Evolutionary conservation across 2,797 vertebrate genomes (phyloP).

Genomic region (Gallirallus australis): DNA sequence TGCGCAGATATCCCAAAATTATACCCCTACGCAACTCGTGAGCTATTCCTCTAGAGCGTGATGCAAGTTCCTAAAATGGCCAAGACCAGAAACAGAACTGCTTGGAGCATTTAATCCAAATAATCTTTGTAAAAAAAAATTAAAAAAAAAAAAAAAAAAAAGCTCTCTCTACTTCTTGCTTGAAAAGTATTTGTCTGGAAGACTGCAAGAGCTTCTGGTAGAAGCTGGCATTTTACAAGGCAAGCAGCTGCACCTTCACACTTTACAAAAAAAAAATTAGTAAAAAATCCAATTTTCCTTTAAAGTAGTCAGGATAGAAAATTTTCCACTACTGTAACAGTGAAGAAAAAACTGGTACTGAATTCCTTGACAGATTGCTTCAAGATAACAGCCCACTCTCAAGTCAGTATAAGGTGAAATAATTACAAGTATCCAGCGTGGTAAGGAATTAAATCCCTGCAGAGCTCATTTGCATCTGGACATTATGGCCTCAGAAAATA

Average conservation of each 20-base stretch:
- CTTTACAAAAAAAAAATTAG: neutral
- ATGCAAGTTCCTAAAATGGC: neutral
- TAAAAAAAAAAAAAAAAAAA: neutral
- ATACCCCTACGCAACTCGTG: neutral
- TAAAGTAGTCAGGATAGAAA: neutral
- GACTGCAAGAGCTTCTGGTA: neutral
- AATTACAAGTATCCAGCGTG: neutral
- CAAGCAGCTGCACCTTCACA: fast-evolving
- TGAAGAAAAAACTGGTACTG: neutral
- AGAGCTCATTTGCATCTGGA: neutral
- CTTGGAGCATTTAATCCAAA: neutral
- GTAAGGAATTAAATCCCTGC: constrained; percentile 4
- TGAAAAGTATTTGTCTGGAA: neutral
- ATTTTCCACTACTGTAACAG: neutral
- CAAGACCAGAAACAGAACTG: neutral
- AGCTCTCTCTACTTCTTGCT: neutral
- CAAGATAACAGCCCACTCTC: neutral
- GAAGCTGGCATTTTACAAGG: neutral
- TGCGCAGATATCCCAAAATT: neutral
- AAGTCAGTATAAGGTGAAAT: constrained; percentile 11
- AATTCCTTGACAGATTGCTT: constrained; percentile 3
- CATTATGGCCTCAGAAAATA: neutral
- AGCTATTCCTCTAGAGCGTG: neutral
- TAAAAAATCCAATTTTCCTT: neutral
- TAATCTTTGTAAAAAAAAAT: neutral